Percentiles rank a stretch among this genome's conserved stretches.
Evolutionary conservation across 2,797 vertebrate species (phyloP).

Genomic region (Merluccius polli): DNA sequence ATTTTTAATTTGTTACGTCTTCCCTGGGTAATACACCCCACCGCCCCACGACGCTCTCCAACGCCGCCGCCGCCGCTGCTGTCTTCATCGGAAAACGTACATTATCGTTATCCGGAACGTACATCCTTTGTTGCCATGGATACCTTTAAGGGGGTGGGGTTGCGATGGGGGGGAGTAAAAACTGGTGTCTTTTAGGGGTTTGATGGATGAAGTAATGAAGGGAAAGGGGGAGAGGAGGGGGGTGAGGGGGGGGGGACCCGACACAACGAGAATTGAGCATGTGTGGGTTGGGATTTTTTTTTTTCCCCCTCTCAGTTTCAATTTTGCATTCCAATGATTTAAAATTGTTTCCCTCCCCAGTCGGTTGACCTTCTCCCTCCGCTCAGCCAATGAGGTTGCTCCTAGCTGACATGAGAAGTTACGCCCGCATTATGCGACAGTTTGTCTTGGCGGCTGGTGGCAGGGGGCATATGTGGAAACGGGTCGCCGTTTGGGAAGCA

Average conservation of each 20-base stretch:
- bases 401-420: conserved; percentile 26
- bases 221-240: not conserved
- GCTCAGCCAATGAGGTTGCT: conserved; percentile 22
- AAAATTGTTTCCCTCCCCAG: conserved; percentile 37
- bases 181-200: not conserved
- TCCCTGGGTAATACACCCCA: not conserved
- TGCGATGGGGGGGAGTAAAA: not conserved
- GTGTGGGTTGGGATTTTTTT: not conserved
- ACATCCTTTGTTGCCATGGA: not conserved
- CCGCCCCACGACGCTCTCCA: too few relatives aligned
- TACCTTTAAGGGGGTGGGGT: not conserved
- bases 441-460: conserved; percentile 46
- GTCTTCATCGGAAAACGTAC: not conserved
- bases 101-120: not conserved
- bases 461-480: conserved; percentile 39
- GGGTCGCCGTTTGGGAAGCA: conserved; percentile 26
- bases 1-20: not conserved
- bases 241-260: not conserved
- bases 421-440: conserved; percentile 29
- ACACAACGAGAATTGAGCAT: not conserved
- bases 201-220: conserved; percentile 41
- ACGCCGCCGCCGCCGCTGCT: not conserved
- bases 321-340: conserved; percentile 54
- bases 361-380: conserved; percentile 17
- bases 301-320: conserved; percentile 21